A percentile compares a stretch with the other conserved stretches of the same genome.
phyloP scores from a whole-genome alignment of 2,888 invertebrate species.

The Hypomecis atomaria region DNA sequence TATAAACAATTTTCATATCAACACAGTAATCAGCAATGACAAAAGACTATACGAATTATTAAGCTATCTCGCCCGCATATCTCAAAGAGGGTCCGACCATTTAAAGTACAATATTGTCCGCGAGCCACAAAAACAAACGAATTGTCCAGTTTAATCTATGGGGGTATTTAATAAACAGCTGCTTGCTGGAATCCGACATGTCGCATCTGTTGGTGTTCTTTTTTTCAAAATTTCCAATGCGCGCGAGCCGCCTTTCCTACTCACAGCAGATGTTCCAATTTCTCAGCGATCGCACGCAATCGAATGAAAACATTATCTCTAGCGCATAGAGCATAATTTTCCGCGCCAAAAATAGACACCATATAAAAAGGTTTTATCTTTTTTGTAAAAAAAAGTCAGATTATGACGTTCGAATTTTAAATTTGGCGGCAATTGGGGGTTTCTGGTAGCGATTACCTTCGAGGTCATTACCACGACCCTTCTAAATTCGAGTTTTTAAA shows the following conservation, averaged over 20 bases:
- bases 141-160: conserved; percentile 77
- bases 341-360: background rate
- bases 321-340: conserved; percentile 25
- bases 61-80: conserved; percentile 76
- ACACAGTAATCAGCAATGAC: conserved; percentile 50
- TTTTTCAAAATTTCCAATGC: conserved; percentile 79
- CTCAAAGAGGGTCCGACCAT: conserved; percentile 68
- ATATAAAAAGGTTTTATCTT: conserved; percentile 42
- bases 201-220: conserved; percentile 79
- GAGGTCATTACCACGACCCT: conserved; percentile 75
- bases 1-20: conserved; percentile 54
- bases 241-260: conserved; percentile 71
- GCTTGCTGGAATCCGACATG: conserved; percentile 81
- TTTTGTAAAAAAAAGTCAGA: conserved; percentile 64
- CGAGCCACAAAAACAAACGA: conserved; percentile 74
- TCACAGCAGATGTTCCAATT: conserved; percentile 75
- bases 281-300: conserved; percentile 30
- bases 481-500: conserved; percentile 65
- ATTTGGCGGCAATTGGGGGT: conserved; percentile 73
- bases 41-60: conserved; percentile 66
- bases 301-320: conserved; percentile 36
- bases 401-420: conserved; percentile 81
- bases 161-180: conserved; percentile 82
- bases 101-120: conserved; percentile 75
- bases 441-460: conserved; percentile 70